phyloP scores from a whole-genome alignment of 2,797 vertebrate species.

The Vespertilio murinus region DNA sequence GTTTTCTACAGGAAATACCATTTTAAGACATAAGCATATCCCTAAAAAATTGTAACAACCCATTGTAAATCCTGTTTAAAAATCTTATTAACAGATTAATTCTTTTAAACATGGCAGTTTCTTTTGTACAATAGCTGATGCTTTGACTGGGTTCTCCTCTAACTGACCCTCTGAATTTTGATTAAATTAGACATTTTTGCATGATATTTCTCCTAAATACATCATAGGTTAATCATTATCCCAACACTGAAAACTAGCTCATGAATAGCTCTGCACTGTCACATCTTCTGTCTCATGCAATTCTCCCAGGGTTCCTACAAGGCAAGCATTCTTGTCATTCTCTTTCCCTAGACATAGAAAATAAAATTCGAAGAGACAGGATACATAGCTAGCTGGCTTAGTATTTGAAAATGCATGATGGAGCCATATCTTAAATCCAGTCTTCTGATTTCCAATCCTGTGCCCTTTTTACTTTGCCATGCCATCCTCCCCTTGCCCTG shows the following conservation, averaged over 20 bases:
- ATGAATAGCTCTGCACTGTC: neutral
- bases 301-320: neutral
- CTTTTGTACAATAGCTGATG: neutral
- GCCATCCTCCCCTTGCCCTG: neutral
- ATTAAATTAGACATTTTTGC: neutral
- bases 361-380: neutral
- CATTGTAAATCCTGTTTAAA: neutral
- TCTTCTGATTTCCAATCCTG: neutral
- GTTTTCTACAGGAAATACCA: neutral
- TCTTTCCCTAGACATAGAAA: neutral
- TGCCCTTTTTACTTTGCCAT: neutral
- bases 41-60: neutral
- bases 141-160: neutral
- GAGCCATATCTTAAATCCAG: neutral
- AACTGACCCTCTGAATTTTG: neutral
- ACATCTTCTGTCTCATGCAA: neutral
- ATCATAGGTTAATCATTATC: neutral
- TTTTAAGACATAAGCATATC: neutral
- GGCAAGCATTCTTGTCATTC: neutral
- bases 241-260: neutral
- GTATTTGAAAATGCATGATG: neutral
- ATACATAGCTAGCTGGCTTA: neutral
- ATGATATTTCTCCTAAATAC: neutral
- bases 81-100: neutral
- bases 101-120: neutral